Percentiles rank a stretch among this genome's conserved stretches.
These are phyloP conservation scores for Eulimnadia texana DNA, from an alignment of 1,140 invertebrate genomes.

Conservation along the genomic window DNA sequence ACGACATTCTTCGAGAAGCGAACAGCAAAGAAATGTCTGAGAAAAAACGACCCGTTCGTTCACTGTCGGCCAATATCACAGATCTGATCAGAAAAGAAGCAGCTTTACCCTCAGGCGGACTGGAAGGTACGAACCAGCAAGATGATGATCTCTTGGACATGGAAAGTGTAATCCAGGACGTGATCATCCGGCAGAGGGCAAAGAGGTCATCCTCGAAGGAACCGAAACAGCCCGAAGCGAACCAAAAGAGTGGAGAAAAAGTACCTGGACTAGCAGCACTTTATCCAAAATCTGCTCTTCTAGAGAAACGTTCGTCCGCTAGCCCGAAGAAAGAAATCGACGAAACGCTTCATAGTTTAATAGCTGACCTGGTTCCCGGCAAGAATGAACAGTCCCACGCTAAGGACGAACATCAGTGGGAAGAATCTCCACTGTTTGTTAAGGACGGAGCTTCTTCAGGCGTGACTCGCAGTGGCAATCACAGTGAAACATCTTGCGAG, in stretches of 20 bases:
- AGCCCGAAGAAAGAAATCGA: background rate
- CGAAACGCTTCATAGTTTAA: background rate
- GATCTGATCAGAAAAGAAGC: constrained; percentile 38
- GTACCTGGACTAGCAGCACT: background rate
- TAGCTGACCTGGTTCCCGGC: background rate
- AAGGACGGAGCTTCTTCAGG: background rate
- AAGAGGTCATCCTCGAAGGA: too few species aligned
- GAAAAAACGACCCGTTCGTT: constrained; percentile 59
- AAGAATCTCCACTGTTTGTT: background rate
- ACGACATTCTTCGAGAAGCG: constrained; percentile 23
- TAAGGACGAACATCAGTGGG: background rate
- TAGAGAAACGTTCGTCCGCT: background rate
- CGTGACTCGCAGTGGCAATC: background rate
- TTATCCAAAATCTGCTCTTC: background rate
- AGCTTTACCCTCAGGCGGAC: background rate
- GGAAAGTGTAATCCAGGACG: background rate
- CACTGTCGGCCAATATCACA: constrained; percentile 63
- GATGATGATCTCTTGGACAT: background rate
- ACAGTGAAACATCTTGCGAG: background rate
- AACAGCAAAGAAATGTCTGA: constrained; percentile 20
- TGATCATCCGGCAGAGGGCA: background rate
- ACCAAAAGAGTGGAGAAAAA: background rate
- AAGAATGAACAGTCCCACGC: background rate
- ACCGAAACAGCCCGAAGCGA: background rate
- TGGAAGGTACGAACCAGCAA: background rate